These are phyloP conservation scores for Drosophila formosana DNA, from an alignment of 2,888 invertebrate species.

Conservation along the genomic window DNA sequence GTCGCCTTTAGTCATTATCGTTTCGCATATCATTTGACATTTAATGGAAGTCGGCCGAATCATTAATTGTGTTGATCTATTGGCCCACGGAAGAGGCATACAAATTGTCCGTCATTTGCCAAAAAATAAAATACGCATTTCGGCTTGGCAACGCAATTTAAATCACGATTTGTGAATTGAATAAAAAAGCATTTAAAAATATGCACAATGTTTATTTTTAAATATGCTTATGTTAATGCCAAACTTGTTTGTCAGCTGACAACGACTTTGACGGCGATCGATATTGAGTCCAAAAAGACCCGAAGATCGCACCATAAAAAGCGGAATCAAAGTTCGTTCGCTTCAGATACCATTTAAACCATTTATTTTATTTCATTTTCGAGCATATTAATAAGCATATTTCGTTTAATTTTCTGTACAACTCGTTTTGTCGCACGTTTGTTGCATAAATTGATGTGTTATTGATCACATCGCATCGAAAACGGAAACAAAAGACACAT, in stretches of 20 bases:
- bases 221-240: constrained; percentile 12
- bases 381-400: constrained; percentile 17
- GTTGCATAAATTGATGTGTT: constrained; percentile 21
- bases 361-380: constrained; percentile 5
- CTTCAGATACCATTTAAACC: constrained; percentile 7
- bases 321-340: constrained; percentile 6
- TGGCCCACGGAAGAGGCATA: constrained; percentile 33
- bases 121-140: background rate
- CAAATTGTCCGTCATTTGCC: constrained; percentile 29
- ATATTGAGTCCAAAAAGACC: constrained; percentile 8
- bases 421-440: constrained; percentile 16
- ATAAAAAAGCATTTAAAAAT: constrained; percentile 6
- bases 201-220: constrained; percentile 7
- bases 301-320: constrained; percentile 8
- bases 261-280: constrained; percentile 9
- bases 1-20: constrained; percentile 18
- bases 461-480: constrained; percentile 9
- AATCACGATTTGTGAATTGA: constrained; percentile 21
- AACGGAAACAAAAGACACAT: constrained; percentile 13
- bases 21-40: constrained; percentile 32
- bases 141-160: constrained; percentile 13
- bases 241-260: constrained; percentile 36
- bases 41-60: constrained; percentile 23
- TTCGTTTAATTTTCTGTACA: background rate
- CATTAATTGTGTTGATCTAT: constrained; percentile 32